Evolutionary conservation across 92 coral and sea anemone species (phyloP), one percentile per base, ranked within the genome.

Genomic region (Chrysogorgia sp.): DNA sequence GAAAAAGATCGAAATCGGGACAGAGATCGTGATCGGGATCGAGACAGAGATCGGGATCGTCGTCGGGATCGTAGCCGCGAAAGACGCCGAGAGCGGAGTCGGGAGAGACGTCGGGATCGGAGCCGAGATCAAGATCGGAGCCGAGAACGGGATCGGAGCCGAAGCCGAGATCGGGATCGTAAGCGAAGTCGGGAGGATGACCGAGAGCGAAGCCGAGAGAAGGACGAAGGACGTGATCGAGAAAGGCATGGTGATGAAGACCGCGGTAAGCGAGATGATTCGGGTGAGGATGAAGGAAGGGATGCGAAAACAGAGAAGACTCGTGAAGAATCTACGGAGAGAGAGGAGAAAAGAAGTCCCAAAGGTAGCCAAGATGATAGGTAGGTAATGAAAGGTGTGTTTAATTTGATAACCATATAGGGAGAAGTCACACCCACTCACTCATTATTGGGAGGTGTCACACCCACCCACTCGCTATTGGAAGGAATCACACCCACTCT

Each of bases 131-230:
- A 77, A 31, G 80, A 79, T n/a, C 79, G 76, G 50, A 86, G 74
- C 32, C 88, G 93, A 19, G 88, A 83, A 19, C 47, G 82, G 24
- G 86, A 68, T 5, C 91, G 91, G 3, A 85, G 76, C 23, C 83
- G 86, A 0, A 79, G 83, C 52, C 28, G 90, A 0, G 90, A 87
- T n/a, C 78, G 90, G 1, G 82, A 65, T 21, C 63, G 74, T 37
- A 87, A 77, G 26, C 89, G 92, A 15, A 84, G 67, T n/a, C 74
- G 81, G 57, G 43, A 8, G 3, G 33, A 25, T 7, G 88, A 64
- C 30, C 70, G 77, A 17, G 89, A 80, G 28, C 87, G 68, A 1
- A 81, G 69, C 21, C 79, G 31, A 58, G 85, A 60, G 20, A 72
- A 37, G 65, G 55, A 25, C 57, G 77, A 71, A 30, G 87, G 53